These are phyloP conservation scores for Aphidius ervi DNA, from an alignment of 1,140 invertebrate species.

Conservation along the genomic window DNA sequence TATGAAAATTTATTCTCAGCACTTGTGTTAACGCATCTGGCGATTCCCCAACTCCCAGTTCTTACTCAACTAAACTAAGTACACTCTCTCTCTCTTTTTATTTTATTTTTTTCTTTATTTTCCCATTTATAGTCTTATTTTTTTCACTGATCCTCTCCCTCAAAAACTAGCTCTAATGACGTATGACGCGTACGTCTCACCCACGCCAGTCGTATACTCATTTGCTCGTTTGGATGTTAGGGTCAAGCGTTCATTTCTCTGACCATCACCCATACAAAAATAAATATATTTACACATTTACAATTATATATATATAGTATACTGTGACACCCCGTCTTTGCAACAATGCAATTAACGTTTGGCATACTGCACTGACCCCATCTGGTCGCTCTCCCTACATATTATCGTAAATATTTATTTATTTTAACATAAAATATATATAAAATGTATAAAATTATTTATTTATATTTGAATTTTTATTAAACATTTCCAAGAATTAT, in stretches of 20 bases:
- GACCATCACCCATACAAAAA: slow-evolving; percentile 21
- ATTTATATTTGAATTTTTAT: no score
- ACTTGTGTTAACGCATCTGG: slow-evolving; percentile 34
- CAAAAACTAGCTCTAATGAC: slow-evolving; percentile 39
- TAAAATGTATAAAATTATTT: no score
- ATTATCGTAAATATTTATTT: neutral
- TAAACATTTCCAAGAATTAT: neutral
- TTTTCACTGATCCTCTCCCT: slow-evolving; percentile 15
- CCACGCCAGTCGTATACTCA: slow-evolving; percentile 26
- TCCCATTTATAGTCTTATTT: slow-evolving; percentile 2
- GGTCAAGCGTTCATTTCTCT: slow-evolving; percentile 39
- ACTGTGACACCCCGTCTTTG: slow-evolving; percentile 1
- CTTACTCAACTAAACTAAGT: neutral
- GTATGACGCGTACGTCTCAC: slow-evolving; percentile 38
- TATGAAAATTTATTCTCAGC: no score
- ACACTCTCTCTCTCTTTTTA: slow-evolving; percentile 4
- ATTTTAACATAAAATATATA: no score
- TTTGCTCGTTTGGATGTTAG: slow-evolving; percentile 24
- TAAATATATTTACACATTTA: slow-evolving; percentile 2
- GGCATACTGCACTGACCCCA: neutral
- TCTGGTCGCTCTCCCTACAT: slow-evolving; percentile 9
- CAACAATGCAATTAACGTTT: slow-evolving; percentile 44
- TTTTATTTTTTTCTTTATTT: slow-evolving; percentile 11
- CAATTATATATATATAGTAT: neutral
- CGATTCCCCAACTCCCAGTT: slow-evolving; percentile 39